Base-by-base conservation (phyloP, 37 sponge, comb jelly and placozoan genomes). In the Theonella swinhoei region DNA sequence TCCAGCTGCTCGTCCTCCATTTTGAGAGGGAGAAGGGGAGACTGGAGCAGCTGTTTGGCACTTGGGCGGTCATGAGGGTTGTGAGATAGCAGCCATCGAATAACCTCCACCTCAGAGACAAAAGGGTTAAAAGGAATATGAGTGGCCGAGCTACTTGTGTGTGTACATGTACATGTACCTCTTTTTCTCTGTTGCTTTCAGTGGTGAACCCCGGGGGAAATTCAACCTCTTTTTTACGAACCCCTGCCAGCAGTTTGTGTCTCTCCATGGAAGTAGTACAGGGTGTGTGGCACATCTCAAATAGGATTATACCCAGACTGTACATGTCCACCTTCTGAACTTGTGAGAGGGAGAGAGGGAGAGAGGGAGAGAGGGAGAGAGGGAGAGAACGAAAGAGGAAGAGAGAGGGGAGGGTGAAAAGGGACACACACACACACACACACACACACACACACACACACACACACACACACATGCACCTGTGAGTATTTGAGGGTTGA, bases 301-400 rank as follows among this genome's bases (percentile, higher is more conserved):
- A 98, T 79, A 92, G 86, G 54, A 98, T 98, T 59, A 98, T 85
- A 0, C 99, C 99, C 72, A 98, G 64, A 81, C 99, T 98, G 83
- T 96, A 98, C 14, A 96, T 91, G 74, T 98, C 99, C 36, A 92
- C 91, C 83, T 93, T 94, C 91, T 95, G 67, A 0, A 39, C 1
- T 32, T 69, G 70, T 11, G 25, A 59, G 60, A 54, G 75, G 60
- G 59, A 43, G 75, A 43, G 3, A 26, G 75, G 22, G 54, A 28
- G 54, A 28, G 60, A 28, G 25, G 54, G 75, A 54, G 75, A 26
- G 41, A 72, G n/a, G 22, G 72, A 25, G 32, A 29, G 70, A 1
- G 37, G 70, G 11, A 24, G 42, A 24, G 43, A 26, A 2, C 38
- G 42, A 26, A 42, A 20, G 40, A 4, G n/a, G 74, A 26, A 42